Base-by-base conservation (phyloP, 2,888 invertebrate species). In the Flexamia atlantica region DNA sequence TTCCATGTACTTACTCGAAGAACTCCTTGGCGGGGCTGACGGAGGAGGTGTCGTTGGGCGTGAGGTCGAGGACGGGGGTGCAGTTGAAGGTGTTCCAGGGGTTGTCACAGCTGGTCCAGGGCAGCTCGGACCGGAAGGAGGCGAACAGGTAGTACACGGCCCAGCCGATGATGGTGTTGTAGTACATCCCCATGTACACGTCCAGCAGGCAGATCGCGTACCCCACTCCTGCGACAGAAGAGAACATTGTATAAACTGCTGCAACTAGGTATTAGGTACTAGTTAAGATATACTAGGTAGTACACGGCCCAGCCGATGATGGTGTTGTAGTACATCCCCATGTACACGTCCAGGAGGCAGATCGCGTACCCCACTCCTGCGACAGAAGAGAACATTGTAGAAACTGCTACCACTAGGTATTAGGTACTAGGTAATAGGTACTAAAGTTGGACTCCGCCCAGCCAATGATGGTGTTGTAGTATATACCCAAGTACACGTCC, bases 111-210 rank as follows among this genome's bases (percentile, higher is more conserved):
- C 94, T 94, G 82, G 96, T 96, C 97, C 97, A 97, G 0, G 97
- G 97, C 81, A 97, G 92, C 89, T 94, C 94, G 0, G 93, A 93
- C 89, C 94, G 94, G 90, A 97, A 95, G 87, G 97, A 97, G 17
- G 96, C 95, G 88, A 97, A 93, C 87, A 97, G 92, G 91, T 97
- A 97, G 91, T 97, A 97, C 82, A 97, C 95, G 68, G 98, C 97
- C 97, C 98, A 98, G 72, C 97, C 97, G 89, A 98, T 98, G 90
- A 98, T 97, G 76, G 98, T 98, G 91, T 98, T 98, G 92, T 98
- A 98, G 92, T 97, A 98, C 95, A 98, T 98, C 88, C 97, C 97
- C 94, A 96, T 95, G 92, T 98, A 98, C 89, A 98, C 93, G 91
- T 98, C 98, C 88, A 98, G 97, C 90, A 98, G 93, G 90, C 98